Evolutionary conservation across 35 echinoderm and acorn worm species (phyloP).

Genomic region (Ptychodera flava): DNA sequence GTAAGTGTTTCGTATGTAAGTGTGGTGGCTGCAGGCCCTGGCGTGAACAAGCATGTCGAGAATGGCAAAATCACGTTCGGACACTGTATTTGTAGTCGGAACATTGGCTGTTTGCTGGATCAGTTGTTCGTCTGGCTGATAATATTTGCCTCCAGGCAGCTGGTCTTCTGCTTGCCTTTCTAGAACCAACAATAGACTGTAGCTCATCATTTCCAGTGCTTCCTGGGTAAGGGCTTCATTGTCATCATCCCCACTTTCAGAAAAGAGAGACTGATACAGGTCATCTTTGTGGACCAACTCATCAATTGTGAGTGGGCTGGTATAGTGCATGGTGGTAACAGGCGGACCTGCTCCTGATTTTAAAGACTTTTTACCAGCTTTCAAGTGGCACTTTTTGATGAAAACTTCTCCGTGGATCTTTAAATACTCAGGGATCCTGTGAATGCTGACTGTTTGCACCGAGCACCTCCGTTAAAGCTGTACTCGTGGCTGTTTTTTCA

Average conservation of each 20-base stretch:
- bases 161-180: background rate
- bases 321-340: too few relatives aligned
- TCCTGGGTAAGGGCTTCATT: background rate
- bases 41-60: background rate
- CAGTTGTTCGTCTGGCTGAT: background rate
- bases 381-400: too few relatives aligned
- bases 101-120: background rate
- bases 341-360: too few relatives aligned
- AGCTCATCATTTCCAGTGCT: background rate
- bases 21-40: background rate
- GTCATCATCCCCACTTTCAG: background rate
- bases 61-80: conserved; percentile 2
- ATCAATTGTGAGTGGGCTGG: background rate
- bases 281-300: conserved; percentile 26
- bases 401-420: too few relatives aligned
- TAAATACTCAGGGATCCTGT: too few relatives aligned
- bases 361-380: too few relatives aligned
- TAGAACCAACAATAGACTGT: background rate
- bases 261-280: conserved; percentile 25
- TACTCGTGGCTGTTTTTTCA: too few relatives aligned
- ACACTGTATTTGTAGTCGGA: background rate
- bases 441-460: too few relatives aligned
- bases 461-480: too few relatives aligned
- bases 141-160: background rate
- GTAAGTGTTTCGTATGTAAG: background rate